phyloP scores from a whole-genome alignment of 1,140 invertebrate species.

The Euborellia annulipes region DNA sequence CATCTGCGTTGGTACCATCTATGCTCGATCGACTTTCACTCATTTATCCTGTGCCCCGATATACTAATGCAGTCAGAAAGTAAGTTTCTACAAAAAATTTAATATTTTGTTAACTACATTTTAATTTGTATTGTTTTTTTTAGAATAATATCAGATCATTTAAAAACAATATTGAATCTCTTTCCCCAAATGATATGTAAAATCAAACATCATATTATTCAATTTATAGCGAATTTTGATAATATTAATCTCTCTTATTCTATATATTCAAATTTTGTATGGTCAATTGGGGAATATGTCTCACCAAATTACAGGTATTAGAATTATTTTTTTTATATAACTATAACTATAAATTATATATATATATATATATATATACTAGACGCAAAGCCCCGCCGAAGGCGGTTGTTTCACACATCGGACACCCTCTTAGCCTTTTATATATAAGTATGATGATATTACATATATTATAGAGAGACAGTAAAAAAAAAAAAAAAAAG shows the following conservation, averaged over 20 bases:
- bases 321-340: no score
- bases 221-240: conserved; percentile 3
- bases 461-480: no score
- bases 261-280: conserved; percentile 8
- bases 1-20: not conserved
- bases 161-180: conserved; percentile 3
- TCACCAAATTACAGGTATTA: not conserved
- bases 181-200: conserved; percentile 6
- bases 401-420: no score
- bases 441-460: no score
- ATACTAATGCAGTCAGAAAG: conserved; percentile 4
- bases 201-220: not conserved
- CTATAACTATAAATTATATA: no score
- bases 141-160: conserved; percentile 4
- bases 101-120: not conserved
- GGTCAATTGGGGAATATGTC: conserved; percentile 8
- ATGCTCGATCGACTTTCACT: conserved; percentile 4
- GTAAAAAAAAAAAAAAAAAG: no score
- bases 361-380: no score
- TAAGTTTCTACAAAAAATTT: conserved; percentile 1
- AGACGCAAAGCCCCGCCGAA: no score
- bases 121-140: not conserved
- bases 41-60: conserved; percentile 6
- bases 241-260: not conserved
- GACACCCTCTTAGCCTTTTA: no score